A percentile compares a stretch with the other conserved stretches of the same genome.
Evolutionary conservation across 2,888 invertebrate genomes (phyloP).

Genomic region (Steinernema scapterisci): DNA sequence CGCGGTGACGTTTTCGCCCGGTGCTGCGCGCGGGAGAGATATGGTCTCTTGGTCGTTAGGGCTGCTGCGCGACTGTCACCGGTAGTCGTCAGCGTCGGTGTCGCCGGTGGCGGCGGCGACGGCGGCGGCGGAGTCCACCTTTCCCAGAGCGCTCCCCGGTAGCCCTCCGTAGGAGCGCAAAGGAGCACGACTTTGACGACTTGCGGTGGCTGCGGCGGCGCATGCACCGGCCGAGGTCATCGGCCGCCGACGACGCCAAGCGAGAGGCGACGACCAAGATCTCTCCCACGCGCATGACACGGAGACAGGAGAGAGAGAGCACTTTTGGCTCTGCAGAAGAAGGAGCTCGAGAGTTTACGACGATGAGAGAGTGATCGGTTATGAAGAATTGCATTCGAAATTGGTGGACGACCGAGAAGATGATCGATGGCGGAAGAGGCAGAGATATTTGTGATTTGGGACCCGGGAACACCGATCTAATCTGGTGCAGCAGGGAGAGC

Average conservation of each 20-base stretch:
- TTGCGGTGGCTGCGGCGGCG: conserved; percentile 1
- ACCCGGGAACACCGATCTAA: no score
- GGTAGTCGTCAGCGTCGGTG: background rate
- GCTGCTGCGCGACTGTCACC: conserved; percentile 29
- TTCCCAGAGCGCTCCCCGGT: no score
- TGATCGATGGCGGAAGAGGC: conserved; percentile 1
- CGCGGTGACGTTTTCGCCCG: conserved; percentile 12
- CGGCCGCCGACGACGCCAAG: conserved; percentile 3
- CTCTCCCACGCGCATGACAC: conserved; percentile 20
- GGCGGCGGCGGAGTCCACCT: background rate
- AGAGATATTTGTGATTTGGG: no score
- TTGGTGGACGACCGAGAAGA: background rate
- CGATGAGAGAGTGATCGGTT: background rate
- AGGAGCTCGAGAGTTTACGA: conserved; percentile 20
- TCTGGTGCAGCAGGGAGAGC: no score
- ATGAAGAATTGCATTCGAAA: conserved; percentile 25
- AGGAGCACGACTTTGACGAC: no score
- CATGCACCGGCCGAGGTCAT: conserved; percentile 13
- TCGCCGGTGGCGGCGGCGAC: background rate
- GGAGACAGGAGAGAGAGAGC: background rate
- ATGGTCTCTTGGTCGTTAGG: background rate
- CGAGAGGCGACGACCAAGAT: background rate
- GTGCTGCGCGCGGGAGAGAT: background rate
- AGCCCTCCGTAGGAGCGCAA: no score
- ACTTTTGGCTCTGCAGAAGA: no score